Base-by-base conservation (phyloP, 2,888 invertebrate species). In the Dioctria linearis region DNA sequence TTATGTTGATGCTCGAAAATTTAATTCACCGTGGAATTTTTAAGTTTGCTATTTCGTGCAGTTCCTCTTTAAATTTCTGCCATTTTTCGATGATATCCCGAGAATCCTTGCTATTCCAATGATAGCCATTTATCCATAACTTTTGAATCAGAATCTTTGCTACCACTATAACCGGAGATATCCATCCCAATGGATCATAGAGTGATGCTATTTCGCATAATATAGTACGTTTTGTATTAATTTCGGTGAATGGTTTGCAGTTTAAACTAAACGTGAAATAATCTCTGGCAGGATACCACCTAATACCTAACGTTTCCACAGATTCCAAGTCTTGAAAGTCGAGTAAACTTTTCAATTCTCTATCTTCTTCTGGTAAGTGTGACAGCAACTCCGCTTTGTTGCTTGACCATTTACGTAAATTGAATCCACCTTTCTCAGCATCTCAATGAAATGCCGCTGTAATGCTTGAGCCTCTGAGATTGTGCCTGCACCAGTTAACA, bases 171-270 rank as follows among this genome's bases (percentile, higher is more conserved):
- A 25, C 25, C 25, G 25, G 25, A 25, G 25, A 25, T 25, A 25
- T 25, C 25, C 25, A 25, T 25, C 25, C 25, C 25, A 25, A 25
- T 25, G 67, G 67, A 40, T 67, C 67, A 46, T 67, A 67, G 2
- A 67, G 39, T 9, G 67, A 67, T 37, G 67, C 67, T 42, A 67
- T 67, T 43, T 67, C 67, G 6, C 42, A 67, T 42, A 67, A n/a
- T 67, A 67, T 67, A 39, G 43, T 8, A 42, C 67, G 67, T 67
- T 67, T 67, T 40, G 67, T 67, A 42, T 5, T 3, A 25, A 4
- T 8, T 6, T 67, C 46, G 8, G 42, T 67, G 39, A 43, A 39
- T 40, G 67, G 40, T 11, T 25, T 11, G 13, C 42, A 9, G 5
- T 42, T 9, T 5, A 67, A n/a, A 9, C 46, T 67, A 11, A 42